Percentiles rank a stretch among this genome's conserved stretches.
phyloP scores from a whole-genome alignment of 2,888 invertebrate genomes.

The Drosophila borealis region DNA sequence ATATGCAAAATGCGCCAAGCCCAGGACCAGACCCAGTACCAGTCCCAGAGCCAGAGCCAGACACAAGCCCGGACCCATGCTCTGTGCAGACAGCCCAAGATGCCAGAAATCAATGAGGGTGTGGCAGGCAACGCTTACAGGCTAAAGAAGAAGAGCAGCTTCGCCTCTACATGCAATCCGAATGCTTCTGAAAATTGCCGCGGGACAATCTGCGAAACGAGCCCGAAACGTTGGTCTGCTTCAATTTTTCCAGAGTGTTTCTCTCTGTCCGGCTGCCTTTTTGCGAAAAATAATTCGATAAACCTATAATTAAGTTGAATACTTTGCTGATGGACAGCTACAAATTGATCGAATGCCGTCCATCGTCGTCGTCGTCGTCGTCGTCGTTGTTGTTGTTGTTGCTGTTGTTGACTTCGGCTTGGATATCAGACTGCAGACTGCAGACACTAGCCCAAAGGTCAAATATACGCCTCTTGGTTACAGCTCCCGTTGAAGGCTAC shows the following conservation, averaged over 20 bases:
- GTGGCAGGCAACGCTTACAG: conserved; percentile 72
- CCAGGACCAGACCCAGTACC: conserved; percentile 33
- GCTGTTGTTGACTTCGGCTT: too few species aligned
- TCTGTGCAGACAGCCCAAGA: conserved; percentile 47
- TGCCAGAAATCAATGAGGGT: conserved; percentile 76
- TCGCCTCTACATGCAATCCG: conserved; percentile 56
- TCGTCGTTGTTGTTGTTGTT: too few species aligned
- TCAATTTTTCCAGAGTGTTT: conserved; percentile 56
- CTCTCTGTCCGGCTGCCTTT: conserved; percentile 30
- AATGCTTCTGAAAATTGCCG: conserved; percentile 80
- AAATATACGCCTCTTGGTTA: conserved; percentile 54
- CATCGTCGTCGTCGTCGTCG: background rate
- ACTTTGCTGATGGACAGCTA: conserved; percentile 67
- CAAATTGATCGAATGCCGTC: conserved; percentile 76
- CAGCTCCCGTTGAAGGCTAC: conserved; percentile 66
- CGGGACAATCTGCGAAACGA: conserved; percentile 72
- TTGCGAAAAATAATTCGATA: conserved; percentile 58
- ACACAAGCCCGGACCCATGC: conserved; percentile 11
- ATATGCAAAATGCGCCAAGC: conserved; percentile 74
- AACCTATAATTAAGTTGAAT: conserved; percentile 78
- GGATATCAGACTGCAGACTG: background rate
- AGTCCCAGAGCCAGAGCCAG: conserved; percentile 27
- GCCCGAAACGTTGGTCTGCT: conserved; percentile 41
- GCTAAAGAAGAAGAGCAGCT: conserved; percentile 27
- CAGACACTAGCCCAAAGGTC: conserved; percentile 69